Conservation (phyloP, 2,797 vertebrate genomes). For the Cirrhinus molitorella region DNA sequence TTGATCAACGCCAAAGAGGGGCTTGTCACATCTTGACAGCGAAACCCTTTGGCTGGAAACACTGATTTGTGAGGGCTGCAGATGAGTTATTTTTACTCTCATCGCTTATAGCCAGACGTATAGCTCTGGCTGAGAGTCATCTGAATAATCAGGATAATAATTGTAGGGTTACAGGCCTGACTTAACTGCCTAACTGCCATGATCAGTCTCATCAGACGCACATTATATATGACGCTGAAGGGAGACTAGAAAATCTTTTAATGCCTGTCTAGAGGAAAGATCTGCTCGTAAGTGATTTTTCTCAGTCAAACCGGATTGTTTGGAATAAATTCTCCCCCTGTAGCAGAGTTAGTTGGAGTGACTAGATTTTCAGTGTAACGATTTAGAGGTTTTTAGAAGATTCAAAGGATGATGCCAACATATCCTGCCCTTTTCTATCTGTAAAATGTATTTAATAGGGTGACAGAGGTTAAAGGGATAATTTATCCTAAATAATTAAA, state of each 20-base stretch:
- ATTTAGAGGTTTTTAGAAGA: background rate
- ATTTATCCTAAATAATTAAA: background rate
- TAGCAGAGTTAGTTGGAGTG: background rate
- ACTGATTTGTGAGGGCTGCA: constrained; percentile 52
- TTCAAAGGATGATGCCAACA: background rate
- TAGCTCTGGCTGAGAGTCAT: constrained; percentile 19
- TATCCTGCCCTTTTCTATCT: background rate
- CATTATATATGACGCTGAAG: background rate
- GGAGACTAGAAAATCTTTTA: background rate
- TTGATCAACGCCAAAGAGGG: constrained; percentile 42
- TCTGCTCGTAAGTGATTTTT: constrained; percentile 16
- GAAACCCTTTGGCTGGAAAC: constrained; percentile 61
- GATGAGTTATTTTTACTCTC: constrained; percentile 55
- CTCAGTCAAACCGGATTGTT: constrained; percentile 3
- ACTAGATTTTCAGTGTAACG: background rate
- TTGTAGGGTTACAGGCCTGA: constrained; percentile 10
- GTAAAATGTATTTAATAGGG: background rate
- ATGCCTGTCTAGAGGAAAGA: background rate
- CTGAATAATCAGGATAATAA: constrained; percentile 35
- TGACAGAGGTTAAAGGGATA: background rate
- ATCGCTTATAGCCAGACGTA: constrained; percentile 13
- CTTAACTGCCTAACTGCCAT: background rate
- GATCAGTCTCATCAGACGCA: background rate
- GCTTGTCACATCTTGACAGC: constrained; percentile 62
- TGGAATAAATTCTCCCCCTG: background rate